A percentile compares a stretch with the other conserved stretches of the same genome.
Conservation (phyloP, 2,797 vertebrate genomes). For the Sphaeramia orbicularis region DNA sequence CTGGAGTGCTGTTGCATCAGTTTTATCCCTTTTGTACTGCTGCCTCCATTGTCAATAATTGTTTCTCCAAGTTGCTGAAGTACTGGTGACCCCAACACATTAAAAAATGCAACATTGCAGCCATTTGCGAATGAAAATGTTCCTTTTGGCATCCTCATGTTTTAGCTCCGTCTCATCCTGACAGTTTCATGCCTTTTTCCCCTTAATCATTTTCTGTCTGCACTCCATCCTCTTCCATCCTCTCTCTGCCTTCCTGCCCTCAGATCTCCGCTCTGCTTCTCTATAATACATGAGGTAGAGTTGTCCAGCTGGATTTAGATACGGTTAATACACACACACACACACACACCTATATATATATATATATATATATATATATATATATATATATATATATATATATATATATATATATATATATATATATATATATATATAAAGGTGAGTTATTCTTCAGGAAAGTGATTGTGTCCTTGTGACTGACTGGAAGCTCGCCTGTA, state of each 20-base stretch:
- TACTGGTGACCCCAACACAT: not conserved
- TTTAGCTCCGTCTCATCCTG: not conserved
- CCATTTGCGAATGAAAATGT: not conserved
- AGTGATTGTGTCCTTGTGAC: too few species aligned
- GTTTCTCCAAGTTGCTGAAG: not conserved
- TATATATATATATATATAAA: too few species aligned
- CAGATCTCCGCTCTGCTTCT: constrained; percentile 35
- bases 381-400: too few species aligned
- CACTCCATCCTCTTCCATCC: not conserved
- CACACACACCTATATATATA: too few species aligned
- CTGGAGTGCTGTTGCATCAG: too few species aligned
- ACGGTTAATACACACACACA: constrained; percentile 14
- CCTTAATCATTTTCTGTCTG: constrained; percentile 7
- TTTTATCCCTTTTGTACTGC: too few species aligned
- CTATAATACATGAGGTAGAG: constrained; percentile 49
- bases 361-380: too few species aligned
- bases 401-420: too few species aligned
- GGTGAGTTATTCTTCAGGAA: too few species aligned
- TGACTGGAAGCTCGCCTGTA: not conserved
- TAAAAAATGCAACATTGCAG: not conserved
- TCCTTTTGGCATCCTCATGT: too few species aligned
- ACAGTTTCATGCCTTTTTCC: not conserved
- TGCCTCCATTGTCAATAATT: not conserved
- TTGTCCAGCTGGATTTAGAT: constrained; percentile 43
- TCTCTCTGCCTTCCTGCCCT: not conserved